Conservation (phyloP, 1,140 invertebrate species). For the Cataglyphis hispanica region DNA sequence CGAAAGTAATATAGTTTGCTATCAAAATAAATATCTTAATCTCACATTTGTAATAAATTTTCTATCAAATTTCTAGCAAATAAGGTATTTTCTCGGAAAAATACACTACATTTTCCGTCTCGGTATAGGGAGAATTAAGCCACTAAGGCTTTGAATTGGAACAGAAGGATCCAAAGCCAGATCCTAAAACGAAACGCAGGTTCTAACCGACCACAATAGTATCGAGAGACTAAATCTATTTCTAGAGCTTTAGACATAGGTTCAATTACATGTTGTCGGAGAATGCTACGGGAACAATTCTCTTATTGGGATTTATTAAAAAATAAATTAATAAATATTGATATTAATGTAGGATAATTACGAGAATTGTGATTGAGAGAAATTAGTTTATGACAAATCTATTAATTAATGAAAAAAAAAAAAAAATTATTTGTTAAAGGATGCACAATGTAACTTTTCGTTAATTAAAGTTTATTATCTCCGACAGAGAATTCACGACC, state of each 20-base stretch:
- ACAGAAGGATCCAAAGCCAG: slow-evolving; percentile 6
- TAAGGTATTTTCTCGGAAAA: neutral
- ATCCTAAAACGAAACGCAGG: slow-evolving; percentile 35
- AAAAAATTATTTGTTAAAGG: slow-evolving; percentile 15
- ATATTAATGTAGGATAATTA: too few relatives aligned
- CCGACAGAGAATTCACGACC: neutral
- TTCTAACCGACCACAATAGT: slow-evolving; percentile 19
- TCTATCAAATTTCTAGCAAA: neutral
- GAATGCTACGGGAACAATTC: neutral
- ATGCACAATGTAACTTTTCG: neutral
- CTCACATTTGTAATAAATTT: neutral
- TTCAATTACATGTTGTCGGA: neutral
- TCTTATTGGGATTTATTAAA: neutral
- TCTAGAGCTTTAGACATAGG: neutral
- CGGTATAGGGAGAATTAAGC: slow-evolving; percentile 21
- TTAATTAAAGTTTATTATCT: slow-evolving; percentile 39
- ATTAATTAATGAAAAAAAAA: neutral
- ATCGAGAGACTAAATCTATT: slow-evolving; percentile 16
- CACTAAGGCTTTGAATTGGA: neutral
- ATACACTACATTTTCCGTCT: neutral
- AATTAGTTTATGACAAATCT: neutral
- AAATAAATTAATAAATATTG: neutral
- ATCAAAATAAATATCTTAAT: neutral
- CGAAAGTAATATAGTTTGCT: neutral
- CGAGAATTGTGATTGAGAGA: neutral